A percentile compares a stretch with the other conserved stretches of the same genome.
phyloP scores from a whole-genome alignment of 2,888 invertebrate species.

The Caenorhabditis sulstoni region DNA sequence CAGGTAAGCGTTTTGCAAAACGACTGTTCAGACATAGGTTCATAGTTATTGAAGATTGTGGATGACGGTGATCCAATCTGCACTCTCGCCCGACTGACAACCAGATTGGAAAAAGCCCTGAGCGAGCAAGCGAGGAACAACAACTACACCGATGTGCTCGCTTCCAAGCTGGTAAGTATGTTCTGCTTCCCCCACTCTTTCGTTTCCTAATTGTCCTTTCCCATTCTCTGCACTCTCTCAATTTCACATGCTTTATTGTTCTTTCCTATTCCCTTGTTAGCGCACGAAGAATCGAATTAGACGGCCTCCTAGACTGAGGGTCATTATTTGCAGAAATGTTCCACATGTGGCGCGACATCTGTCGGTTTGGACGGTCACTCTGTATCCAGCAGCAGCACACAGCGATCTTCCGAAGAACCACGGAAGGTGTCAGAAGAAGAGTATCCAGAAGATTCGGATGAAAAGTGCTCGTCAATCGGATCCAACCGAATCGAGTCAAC shows the following conservation, averaged over 20 bases:
- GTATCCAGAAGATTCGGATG: slow-evolving; percentile 38
- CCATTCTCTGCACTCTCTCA: not conserved
- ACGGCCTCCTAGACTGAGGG: not conserved
- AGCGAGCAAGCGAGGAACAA: slow-evolving; percentile 21
- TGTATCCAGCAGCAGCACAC: slow-evolving; percentile 19
- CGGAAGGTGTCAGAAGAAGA: slow-evolving; percentile 34
- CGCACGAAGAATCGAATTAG: slow-evolving; percentile 26
- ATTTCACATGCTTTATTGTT: not conserved
- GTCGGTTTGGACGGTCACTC: slow-evolving; percentile 45
- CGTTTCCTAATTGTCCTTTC: slow-evolving; percentile 3
- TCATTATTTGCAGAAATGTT: slow-evolving; percentile 47
- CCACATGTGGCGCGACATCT: slow-evolving; percentile 52
- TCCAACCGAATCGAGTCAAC: slow-evolving; percentile 38
- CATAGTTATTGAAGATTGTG: not conserved
- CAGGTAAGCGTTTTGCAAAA: too few relatives aligned
- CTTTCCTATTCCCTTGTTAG: slow-evolving; percentile 4
- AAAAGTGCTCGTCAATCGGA: slow-evolving; percentile 39
- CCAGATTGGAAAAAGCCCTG: slow-evolving; percentile 30
- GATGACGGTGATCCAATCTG: slow-evolving; percentile 16
- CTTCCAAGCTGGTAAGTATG: slow-evolving; percentile 47
- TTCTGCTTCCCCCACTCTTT: not conserved
- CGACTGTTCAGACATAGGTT: too few relatives aligned
- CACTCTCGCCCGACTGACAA: slow-evolving; percentile 36
- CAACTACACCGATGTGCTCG: slow-evolving; percentile 25
- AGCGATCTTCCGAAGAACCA: slow-evolving; percentile 46